Base-by-base conservation (phyloP, 2,113 vertebrate genomes). In the Phycodurus eques region DNA sequence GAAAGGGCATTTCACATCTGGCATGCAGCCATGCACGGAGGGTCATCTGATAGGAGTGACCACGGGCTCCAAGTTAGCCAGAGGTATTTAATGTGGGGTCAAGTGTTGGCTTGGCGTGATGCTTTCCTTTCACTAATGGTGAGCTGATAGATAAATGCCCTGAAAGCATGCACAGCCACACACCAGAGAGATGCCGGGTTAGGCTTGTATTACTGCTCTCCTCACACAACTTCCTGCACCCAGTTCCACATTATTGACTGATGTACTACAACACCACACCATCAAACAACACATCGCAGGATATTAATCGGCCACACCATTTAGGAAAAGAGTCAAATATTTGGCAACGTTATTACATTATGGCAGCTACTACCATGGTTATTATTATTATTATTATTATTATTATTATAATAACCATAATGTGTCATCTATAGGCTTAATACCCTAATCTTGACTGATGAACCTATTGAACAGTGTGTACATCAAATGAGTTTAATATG, bases 401-500 rank as follows among this genome's bases (percentile, higher is more conserved):
- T n/a, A n/a, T n/a, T n/a, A n/a, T n/a, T n/a, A n/a, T 39, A 27
- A 27, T 76, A 61, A 65, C 67, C 39, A 68, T 80, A 60, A 80
- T 85, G 78, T 83, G 72, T 43, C 74, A 79, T 81, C 73, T 83
- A 67, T 83, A 76, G 76, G 65, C 76, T 81, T 82, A 84, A 77
- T 72, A 70, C 67, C 62, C 62, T 79, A 83, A 83, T 66, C 79
- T 81, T 64, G 59, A 78, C 73, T 82, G 80, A 87, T 87, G 85
- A 74, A 87, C 85, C 78, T 85, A 83, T 82, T 64, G 71, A 85
- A 80, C 61, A 62, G 76, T 57, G 74, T 80, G 79, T 80, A 62
- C 15, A 0, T 71, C 49, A 78, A 85, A 84, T 87, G 64, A 78
- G 77, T 83, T 84, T 84, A 88, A 84, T 85, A 85, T 85, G 87